Evolutionary conservation across 2,888 invertebrate species (phyloP).

Genomic region (Rugalucina vietnamica): DNA sequence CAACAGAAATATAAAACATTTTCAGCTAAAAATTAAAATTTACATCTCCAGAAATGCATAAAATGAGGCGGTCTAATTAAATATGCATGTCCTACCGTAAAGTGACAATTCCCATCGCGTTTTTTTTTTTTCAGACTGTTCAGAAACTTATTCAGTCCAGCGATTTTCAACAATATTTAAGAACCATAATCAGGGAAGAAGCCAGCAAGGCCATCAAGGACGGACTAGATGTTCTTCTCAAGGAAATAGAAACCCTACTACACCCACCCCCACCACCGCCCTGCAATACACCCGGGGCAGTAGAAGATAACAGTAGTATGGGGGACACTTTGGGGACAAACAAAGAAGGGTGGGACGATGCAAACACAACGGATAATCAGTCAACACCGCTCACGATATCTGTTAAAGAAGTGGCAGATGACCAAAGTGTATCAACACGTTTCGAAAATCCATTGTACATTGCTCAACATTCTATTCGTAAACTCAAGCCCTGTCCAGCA

Average conservation of each 20-base stretch:
- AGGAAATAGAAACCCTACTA: background rate
- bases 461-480: background rate
- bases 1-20: no score
- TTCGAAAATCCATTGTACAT: background rate
- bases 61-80: no score
- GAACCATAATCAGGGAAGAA: background rate
- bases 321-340: no score
- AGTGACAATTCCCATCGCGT: no score
- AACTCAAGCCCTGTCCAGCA: background rate
- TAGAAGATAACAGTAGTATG: no score
- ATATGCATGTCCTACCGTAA: no score
- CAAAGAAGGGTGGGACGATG: no score
- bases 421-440: background rate
- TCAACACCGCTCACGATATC: no score
- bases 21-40: no score
- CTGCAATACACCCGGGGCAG: no score
- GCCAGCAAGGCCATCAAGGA: background rate
- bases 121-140: background rate
- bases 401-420: background rate
- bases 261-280: background rate
- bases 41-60: no score
- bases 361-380: no score
- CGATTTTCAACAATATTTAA: background rate
- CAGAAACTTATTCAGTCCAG: background rate
- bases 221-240: background rate